A percentile compares a stretch with the other conserved stretches of the same genome.
Conservation (phyloP, 2,888 invertebrate species). For the Trypoxylon attenuatum region DNA sequence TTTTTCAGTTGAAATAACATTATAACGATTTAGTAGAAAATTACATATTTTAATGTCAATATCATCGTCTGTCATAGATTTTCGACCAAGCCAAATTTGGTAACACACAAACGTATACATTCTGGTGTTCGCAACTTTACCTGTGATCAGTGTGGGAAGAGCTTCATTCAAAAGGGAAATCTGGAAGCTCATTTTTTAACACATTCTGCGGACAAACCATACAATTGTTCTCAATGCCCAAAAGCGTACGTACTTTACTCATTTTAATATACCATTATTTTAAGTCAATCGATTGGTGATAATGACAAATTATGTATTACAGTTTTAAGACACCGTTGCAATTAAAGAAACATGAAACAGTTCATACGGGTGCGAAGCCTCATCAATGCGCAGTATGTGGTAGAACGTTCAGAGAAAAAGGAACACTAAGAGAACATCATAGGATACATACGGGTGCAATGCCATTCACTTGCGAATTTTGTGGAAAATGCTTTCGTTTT, state of each 20-base stretch:
- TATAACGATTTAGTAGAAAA: neutral
- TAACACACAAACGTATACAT: slow-evolving; percentile 78
- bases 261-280: neutral
- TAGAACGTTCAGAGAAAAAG: slow-evolving; percentile 80
- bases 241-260: slow-evolving; percentile 72
- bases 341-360: slow-evolving; percentile 77
- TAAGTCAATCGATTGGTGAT: slow-evolving; percentile 1
- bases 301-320: slow-evolving; percentile 20
- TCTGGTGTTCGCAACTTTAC: slow-evolving; percentile 77
- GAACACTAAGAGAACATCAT: slow-evolving; percentile 84
- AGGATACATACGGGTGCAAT: slow-evolving; percentile 86
- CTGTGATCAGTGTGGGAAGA: slow-evolving; percentile 78
- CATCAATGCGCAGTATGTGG: slow-evolving; percentile 80
- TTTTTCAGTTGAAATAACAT: too few relatives aligned
- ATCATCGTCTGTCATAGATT: slow-evolving; percentile 67
- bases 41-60: slow-evolving; percentile 6
- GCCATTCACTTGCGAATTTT: slow-evolving; percentile 86
- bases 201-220: slow-evolving; percentile 76
- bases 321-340: slow-evolving; percentile 78
- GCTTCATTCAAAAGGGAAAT: slow-evolving; percentile 79
- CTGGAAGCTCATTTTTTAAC: slow-evolving; percentile 78
- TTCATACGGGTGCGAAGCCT: slow-evolving; percentile 79
- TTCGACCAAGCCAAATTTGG: slow-evolving; percentile 78
- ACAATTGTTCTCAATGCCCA: slow-evolving; percentile 75
- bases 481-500: slow-evolving; percentile 85